These are phyloP conservation scores for Odiellus spinosus DNA, from an alignment of 2,888 invertebrate genomes.

Conservation along the genomic window DNA sequence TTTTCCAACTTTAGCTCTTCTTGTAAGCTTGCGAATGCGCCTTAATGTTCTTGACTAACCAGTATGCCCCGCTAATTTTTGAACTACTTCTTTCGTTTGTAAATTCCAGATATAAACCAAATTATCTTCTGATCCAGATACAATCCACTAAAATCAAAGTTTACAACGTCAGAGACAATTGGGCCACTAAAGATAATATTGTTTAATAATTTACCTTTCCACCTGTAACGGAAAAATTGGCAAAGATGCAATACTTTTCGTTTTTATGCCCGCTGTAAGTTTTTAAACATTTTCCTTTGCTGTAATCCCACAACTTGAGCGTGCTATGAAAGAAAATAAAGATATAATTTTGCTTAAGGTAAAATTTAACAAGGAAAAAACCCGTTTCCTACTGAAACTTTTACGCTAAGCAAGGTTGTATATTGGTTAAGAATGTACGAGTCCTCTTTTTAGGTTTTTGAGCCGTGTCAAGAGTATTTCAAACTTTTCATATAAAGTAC, in stretches of 20 bases:
- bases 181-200: neutral
- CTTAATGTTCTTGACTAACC: no score
- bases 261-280: slow-evolving; percentile 97
- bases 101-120: slow-evolving; percentile 99
- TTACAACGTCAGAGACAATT: neutral
- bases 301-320: slow-evolving; percentile 97
- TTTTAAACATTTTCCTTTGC: slow-evolving; percentile 94
- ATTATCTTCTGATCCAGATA: slow-evolving; percentile 98
- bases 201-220: slow-evolving; percentile 60
- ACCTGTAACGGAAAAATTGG: slow-evolving; percentile 98
- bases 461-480: no score
- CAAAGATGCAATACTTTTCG: slow-evolving; percentile 98
- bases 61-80: slow-evolving; percentile 89
- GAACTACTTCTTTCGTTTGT: slow-evolving; percentile 98
- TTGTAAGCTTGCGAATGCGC: no score
- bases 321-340: slow-evolving; percentile 37
- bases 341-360: slow-evolving; percentile 2
- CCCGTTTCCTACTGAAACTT: neutral
- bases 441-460: no score
- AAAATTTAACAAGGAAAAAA: no score
- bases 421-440: no score
- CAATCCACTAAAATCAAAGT: slow-evolving; percentile 69
- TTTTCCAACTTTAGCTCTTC: no score
- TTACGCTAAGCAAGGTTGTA: no score
- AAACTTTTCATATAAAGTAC: no score